phyloP scores from a whole-genome alignment of 1,140 invertebrate genomes.

The Sitophilus oryzae region DNA sequence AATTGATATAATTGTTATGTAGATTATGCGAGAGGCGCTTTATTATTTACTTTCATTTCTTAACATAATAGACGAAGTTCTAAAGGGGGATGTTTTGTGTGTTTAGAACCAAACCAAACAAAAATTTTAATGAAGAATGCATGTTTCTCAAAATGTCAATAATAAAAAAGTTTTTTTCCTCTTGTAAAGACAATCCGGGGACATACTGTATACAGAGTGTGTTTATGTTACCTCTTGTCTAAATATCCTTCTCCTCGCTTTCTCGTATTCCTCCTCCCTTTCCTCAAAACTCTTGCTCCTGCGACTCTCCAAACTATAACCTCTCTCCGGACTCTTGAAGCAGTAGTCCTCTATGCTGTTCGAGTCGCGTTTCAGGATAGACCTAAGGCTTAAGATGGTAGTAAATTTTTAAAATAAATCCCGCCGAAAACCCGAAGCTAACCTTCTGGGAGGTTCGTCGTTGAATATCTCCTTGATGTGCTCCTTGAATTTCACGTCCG shows the following conservation, averaged over 20 bases:
- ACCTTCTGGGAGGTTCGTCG: slow-evolving; percentile 54
- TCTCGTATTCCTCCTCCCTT: slow-evolving; percentile 81
- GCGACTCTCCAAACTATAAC: slow-evolving; percentile 58
- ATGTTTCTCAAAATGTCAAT: too few relatives aligned
- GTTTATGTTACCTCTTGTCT: slow-evolving; percentile 47
- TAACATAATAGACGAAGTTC: too few relatives aligned
- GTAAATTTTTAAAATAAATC: slow-evolving; percentile 22
- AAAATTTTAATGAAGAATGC: too few relatives aligned
- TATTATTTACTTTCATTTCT: too few relatives aligned
- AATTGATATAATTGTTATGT: too few relatives aligned
- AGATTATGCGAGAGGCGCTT: too few relatives aligned
- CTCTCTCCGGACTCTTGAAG: slow-evolving; percentile 55
- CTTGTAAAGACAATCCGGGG: too few relatives aligned
- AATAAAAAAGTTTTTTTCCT: too few relatives aligned
- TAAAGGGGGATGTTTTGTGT: too few relatives aligned
- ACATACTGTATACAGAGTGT: too few relatives aligned
- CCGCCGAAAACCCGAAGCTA: background rate
- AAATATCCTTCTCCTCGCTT: slow-evolving; percentile 75
- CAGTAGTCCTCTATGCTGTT: slow-evolving; percentile 69
- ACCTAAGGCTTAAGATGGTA: slow-evolving; percentile 46
- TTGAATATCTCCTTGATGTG: slow-evolving; percentile 56
- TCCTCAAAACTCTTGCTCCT: slow-evolving; percentile 87
- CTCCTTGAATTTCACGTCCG: slow-evolving; percentile 55
- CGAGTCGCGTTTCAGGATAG: slow-evolving; percentile 77
- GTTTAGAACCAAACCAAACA: too few relatives aligned